Conservation (phyloP, 2,797 vertebrate species). For the Ptychadena robeensis region DNA sequence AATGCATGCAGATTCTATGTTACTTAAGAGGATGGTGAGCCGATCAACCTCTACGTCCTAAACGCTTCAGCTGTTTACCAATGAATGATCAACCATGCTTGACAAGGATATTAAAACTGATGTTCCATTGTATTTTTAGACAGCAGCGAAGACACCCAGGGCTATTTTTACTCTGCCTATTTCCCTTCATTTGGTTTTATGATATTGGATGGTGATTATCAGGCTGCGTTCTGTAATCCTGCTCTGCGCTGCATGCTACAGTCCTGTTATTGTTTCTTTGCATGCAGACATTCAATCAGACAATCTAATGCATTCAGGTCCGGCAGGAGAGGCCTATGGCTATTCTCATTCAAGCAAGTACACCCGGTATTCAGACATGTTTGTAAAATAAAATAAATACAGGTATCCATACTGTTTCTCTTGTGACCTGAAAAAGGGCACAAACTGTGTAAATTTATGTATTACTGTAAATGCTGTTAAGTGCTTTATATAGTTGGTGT, state of each 20-base stretch:
- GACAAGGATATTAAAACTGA: background rate
- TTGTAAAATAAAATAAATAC: too few species aligned
- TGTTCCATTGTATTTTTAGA: background rate
- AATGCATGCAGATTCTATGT: slow-evolving; percentile 21
- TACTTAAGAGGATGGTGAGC: slow-evolving; percentile 20
- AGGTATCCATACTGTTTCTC: too few species aligned
- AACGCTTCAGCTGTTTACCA: background rate
- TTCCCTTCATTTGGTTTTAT: background rate
- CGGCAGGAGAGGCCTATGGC: background rate
- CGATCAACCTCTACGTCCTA: background rate
- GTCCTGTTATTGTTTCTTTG: background rate
- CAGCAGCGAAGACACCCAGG: background rate
- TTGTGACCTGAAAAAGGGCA: too few species aligned
- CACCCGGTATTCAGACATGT: too few species aligned
- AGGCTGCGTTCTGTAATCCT: background rate
- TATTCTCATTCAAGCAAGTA: too few species aligned
- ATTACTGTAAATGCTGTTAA: too few species aligned
- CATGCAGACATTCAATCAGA: background rate
- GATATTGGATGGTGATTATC: background rate
- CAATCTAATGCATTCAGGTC: background rate
- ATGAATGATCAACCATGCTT: background rate
- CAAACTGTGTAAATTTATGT: too few species aligned
- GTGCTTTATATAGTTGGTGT: too few species aligned
- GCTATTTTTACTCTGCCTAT: background rate
- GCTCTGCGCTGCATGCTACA: background rate